Base-by-base conservation (phyloP, 2,113 vertebrate genomes). In the Rhineura floridana region DNA sequence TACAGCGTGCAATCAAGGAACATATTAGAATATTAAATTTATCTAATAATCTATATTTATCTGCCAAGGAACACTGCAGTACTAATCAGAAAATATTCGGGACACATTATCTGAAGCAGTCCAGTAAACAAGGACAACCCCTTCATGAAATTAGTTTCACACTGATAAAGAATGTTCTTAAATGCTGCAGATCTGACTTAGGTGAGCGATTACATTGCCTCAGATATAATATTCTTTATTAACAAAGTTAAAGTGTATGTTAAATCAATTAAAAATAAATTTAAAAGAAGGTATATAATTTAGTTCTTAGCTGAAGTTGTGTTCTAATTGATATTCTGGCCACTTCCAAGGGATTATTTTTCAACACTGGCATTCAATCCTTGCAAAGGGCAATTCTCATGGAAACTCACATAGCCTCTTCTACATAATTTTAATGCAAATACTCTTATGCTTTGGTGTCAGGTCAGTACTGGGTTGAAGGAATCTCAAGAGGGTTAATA, bases 201-300 rank as follows among this genome's bases (percentile, higher is more conserved):
- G 91, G 90, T 90, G 89, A 94, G 89, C 91, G 94, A 96, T 95
- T 95, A 92, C 87, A 95, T 87, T 91, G 92, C 86, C 93, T 93
- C 89, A 93, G 94, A 94, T 95, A 96, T 90, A 94, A 95, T 77
- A 72, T 89, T 95, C 90, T 17, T 95, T 96, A 96, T 96, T 96
- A 97, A 94, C 94, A 92, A 91, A 93, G 85, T 94, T 87, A 63
- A 97, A 95, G 95, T 95, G 90, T 94, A 95, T 95, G 92, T 87
- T 96, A 96, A 96, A 97, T 95, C 95, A 96, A 96, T 97, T 97
- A 97, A 97, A 97, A 96, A 91, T 89, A 96, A 91, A 95, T 95
- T 97, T 96, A 95, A 95, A 94, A 94, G 92, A 95, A 96, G 91
- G 93, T 90, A 93, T 91, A 94, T 96, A 94, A 96, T 96, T 96